Evolutionary conservation across 2,113 vertebrate species (phyloP), one percentile per base, ranked within the genome.

Genomic region (Pampusana beccarii): DNA sequence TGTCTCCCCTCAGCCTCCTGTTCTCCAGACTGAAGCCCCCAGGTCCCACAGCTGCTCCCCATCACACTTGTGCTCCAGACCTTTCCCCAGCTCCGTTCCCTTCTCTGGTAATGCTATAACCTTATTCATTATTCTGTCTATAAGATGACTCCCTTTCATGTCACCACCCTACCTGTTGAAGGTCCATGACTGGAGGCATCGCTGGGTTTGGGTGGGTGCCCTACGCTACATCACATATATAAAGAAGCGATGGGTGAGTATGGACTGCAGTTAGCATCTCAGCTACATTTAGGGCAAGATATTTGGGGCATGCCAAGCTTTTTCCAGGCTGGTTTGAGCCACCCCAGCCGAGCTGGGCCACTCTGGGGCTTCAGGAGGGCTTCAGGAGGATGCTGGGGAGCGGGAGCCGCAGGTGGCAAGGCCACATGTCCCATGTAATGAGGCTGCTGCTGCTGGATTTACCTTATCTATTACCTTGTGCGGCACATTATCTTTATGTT

Each of bases 221-320:
- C 69, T 34, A 1, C 3, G 3, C 42, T 2, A 10, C 3, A 0
- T 26, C 15, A 11, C 3, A 0, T 9, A 4, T 2, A 3, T 16
- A 31, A 60, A 42, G 82, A 65, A 15, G 23, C 0, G 2, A 33
- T 18, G 36, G 16, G 5, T 15, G 16, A 69, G 58, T 4, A 1
- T 12, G 8, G 33, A 57, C 72, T 21, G 3, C 23, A 48, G 26
- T 34, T 8, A 61, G 5, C 42, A 23, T 5, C 66, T 58, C 53
- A 5, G 16, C 61, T 24, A 6, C 0, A 0, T n/a, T 46, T 64
- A 23, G 18, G 42, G 36, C 58, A 48, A 26, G 64, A 24, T 20
- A 8, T 18, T 8, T 23, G 5, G 65, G 48, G 25, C 18, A 4
- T 44, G 36, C 25, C 8, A 14, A 18, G 13, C 25, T 46, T 71